Conservation (phyloP, 2,797 vertebrate species). For the Kryptolebias ocellatus region DNA sequence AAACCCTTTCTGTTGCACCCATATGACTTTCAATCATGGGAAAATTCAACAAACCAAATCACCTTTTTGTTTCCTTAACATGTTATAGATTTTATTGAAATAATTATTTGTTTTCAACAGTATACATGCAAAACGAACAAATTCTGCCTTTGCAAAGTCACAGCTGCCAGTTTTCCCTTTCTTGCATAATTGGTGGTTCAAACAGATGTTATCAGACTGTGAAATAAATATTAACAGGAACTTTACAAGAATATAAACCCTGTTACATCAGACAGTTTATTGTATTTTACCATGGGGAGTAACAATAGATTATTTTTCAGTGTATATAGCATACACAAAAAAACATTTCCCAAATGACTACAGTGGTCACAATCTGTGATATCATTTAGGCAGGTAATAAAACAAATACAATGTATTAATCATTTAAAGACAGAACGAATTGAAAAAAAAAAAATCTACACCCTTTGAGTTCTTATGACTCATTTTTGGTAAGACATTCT, state of each 20-base stretch:
- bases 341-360: no score
- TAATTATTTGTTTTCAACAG: no score
- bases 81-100: not conserved
- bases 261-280: slow-evolving; percentile 45
- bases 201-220: slow-evolving; percentile 5
- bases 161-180: slow-evolving; percentile 13
- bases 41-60: not conserved
- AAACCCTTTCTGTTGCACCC: not conserved
- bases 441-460: not conserved
- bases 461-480: slow-evolving; percentile 16
- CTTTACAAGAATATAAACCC: slow-evolving; percentile 39
- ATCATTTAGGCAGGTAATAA: not conserved
- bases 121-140: no score
- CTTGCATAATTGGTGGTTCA: slow-evolving; percentile 21
- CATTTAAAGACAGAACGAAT: slow-evolving; percentile 9
- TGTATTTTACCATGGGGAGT: not conserved
- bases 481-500: slow-evolving; percentile 33
- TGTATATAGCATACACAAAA: no score
- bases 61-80: not conserved
- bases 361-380: no score
- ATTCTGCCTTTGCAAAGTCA: not conserved
- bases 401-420: not conserved
- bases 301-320: not conserved
- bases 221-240: slow-evolving; percentile 25
- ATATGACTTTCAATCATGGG: not conserved